Evolutionary conservation across 1,140 invertebrate species (phyloP).

Genomic region (Colletes latitarsis): DNA sequence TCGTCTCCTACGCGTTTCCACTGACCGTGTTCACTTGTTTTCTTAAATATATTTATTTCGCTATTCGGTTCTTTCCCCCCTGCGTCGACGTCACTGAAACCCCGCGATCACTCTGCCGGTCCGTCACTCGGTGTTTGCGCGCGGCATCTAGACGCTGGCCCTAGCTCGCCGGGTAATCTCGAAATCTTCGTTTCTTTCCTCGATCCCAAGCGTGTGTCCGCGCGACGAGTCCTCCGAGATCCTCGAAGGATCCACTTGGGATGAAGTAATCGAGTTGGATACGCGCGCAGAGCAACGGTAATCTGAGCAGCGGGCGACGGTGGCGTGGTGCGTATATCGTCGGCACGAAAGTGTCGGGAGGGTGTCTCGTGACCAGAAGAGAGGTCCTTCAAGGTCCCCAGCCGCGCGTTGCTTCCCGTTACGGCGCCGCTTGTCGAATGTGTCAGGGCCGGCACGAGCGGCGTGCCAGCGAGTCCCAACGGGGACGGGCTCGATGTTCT

Average conservation of each 20-base stretch:
- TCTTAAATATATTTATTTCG: too few species aligned
- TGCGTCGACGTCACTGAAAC: conserved; percentile 7
- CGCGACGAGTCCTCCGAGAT: conserved; percentile 43
- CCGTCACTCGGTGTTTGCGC: conserved; percentile 22
- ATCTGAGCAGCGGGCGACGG: conserved; percentile 51
- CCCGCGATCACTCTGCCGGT: conserved; percentile 26
- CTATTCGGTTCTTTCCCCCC: conserved; percentile 9
- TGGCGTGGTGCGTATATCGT: conserved; percentile 56
- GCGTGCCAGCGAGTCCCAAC: conserved; percentile 77
- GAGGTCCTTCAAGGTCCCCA: conserved; percentile 76
- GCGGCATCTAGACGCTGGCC: background rate
- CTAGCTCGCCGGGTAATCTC: background rate
- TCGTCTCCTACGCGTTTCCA: background rate
- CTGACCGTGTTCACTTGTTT: background rate
- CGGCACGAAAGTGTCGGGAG: conserved; percentile 55
- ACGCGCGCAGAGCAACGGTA: conserved; percentile 36
- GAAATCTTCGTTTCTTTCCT: background rate
- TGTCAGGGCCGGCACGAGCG: conserved; percentile 78
- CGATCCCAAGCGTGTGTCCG: conserved; percentile 23
- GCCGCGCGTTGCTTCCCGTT: conserved; percentile 81
- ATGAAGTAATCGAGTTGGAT: conserved; percentile 25
- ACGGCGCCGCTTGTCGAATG: conserved; percentile 82
- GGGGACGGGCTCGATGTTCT: conserved; percentile 70
- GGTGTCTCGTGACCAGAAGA: conserved; percentile 60
- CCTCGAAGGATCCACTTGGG: conserved; percentile 36